Evolutionary conservation across 1,140 invertebrate species (phyloP), one percentile per base, ranked within the genome.

Genomic region (Drosophila sucinea): DNA sequence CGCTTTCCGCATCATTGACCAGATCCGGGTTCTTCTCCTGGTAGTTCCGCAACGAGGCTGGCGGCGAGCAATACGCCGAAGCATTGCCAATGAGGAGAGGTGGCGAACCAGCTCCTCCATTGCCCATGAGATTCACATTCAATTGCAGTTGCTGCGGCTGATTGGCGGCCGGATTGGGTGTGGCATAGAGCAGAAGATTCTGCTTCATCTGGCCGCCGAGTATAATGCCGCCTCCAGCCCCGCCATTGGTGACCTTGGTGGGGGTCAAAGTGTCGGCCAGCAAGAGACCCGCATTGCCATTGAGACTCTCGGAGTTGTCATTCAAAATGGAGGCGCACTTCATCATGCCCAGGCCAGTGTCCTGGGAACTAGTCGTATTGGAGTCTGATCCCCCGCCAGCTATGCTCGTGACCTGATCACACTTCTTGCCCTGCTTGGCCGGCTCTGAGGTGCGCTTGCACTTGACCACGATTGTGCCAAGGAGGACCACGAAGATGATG

Each of bases 1-100:
- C 94, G 69, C 93, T 95, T 91, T 95, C 95, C 27, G 95, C 95
- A 83, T 96, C 95, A 91, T 95, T 96, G 90, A 96, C 95, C 80
- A 96, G 92, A 92, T 96, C 95, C 17, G 95, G 95, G 92, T 96
- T 96, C 90, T 95, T 95, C 79, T 96, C 95, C 55, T 92, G 92
- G 86, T 94, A 95, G 77, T 93, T 93, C 81, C 93, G 92, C 83
- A 94, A 66, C 51, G 92, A 70, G 17, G 86, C 78, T 27, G 92
- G 90, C 0, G 92, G 90, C 1, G 92, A 86, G n/a, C 90, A 91
- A 71, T 90, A 77, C 30, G 89, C 89, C 0, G 86, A 73, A 0
- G 73, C 73, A 6, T 82, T 89, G 70, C 81, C 73, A n/a, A 91
- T 68, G 0, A 84, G 56, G 3, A 83, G 33, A 0, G 87, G 86